phyloP scores from a whole-genome alignment of 2,113 vertebrate species.

The Pollachius pollachius region DNA sequence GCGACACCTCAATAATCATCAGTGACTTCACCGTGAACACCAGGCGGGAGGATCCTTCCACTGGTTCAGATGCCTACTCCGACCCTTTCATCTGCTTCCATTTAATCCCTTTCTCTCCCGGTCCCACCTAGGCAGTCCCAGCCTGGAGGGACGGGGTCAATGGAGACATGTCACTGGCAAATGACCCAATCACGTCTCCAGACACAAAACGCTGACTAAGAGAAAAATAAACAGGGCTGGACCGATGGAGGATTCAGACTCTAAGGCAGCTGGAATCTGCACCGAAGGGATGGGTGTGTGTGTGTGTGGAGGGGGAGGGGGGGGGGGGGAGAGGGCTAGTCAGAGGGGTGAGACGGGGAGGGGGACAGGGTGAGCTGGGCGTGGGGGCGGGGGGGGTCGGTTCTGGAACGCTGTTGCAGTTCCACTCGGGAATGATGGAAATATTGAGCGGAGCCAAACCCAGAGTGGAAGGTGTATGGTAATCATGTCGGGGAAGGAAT shows the following conservation, averaged over 20 bases:
- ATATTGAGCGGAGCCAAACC: conserved; percentile 75
- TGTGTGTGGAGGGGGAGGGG: too few relatives aligned
- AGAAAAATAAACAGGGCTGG: conserved; percentile 44
- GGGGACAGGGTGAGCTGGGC: conserved; percentile 35
- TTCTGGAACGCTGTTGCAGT: conserved; percentile 67
- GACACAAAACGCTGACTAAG: conserved; percentile 78
- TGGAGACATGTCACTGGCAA: conserved; percentile 68
- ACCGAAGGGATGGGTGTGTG: conserved; percentile 1
- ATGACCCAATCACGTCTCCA: conserved; percentile 69
- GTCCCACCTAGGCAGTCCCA: not conserved
- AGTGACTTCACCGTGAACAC: too few relatives aligned
- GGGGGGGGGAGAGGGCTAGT: conserved; percentile 7
- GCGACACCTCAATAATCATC: too few relatives aligned
- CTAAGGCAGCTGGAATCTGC: conserved; percentile 60
- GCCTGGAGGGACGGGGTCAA: conserved; percentile 55
- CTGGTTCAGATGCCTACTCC: too few relatives aligned
- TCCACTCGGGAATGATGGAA: conserved; percentile 74
- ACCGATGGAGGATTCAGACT: conserved; percentile 59
- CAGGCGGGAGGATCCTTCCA: too few relatives aligned
- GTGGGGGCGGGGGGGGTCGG: conserved; percentile 48
- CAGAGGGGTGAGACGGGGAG: not conserved
- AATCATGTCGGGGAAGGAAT: conserved; percentile 78
- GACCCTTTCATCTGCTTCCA: not conserved
- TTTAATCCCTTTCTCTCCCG: not conserved
- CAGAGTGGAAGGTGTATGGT: conserved; percentile 80